phyloP scores from a whole-genome alignment of 2,888 invertebrate species.

The Thysanoteuthis rhombus region DNA sequence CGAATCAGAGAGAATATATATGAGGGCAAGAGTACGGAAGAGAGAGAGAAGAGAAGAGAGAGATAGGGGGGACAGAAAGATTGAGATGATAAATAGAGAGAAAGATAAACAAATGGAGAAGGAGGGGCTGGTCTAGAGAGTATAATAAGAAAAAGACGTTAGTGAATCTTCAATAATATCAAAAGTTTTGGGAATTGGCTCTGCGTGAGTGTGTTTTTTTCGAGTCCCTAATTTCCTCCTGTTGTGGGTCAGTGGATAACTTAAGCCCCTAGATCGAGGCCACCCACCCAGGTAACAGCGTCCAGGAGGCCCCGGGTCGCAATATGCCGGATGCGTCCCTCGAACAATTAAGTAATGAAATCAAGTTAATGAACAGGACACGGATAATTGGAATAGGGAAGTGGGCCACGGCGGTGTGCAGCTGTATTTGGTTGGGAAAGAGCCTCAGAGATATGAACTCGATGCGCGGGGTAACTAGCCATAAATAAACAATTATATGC shows the following conservation, averaged over 20 bases:
- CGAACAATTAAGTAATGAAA: not conserved
- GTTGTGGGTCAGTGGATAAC: not conserved
- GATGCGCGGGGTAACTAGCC: too few relatives aligned
- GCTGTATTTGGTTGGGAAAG: too few relatives aligned
- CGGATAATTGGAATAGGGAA: not conserved
- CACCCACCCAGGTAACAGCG: not conserved
- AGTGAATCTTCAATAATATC: not conserved
- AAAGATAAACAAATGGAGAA: not conserved
- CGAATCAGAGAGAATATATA: not conserved
- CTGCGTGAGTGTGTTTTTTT: not conserved
- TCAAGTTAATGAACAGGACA: not conserved
- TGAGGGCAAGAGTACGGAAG: fast-evolving
- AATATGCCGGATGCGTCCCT: not conserved
- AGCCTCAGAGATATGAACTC: too few relatives aligned
- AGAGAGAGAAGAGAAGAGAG: not conserved
- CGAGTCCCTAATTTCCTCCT: not conserved
- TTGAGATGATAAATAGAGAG: not conserved
- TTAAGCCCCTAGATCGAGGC: not conserved
- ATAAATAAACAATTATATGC: too few relatives aligned
- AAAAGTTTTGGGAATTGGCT: not conserved
- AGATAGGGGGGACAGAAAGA: not conserved
- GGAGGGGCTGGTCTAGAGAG: not conserved
- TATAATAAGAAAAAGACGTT: not conserved
- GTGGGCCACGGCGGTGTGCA: not conserved
- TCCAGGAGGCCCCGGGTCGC: not conserved